Percentiles rank a stretch among this genome's conserved stretches.
Conservation (phyloP, 2,888 invertebrate genomes). For the Bhutanitis thaidina region DNA sequence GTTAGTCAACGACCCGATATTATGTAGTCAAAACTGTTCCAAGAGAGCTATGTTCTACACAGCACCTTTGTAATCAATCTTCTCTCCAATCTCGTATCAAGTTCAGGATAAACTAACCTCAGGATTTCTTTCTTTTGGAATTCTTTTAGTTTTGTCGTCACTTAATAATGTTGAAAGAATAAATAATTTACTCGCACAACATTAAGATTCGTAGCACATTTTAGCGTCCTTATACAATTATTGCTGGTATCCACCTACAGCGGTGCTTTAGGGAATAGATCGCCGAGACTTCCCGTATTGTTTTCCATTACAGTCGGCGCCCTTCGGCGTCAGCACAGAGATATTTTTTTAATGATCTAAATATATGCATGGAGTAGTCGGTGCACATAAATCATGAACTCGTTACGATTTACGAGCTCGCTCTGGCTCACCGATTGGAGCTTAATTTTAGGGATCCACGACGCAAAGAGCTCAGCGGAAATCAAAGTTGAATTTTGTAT, state of each 20-base stretch:
- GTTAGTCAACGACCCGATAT: too few species aligned
- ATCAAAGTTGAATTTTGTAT: too few species aligned
- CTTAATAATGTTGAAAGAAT: too few species aligned
- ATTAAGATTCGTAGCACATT: background rate
- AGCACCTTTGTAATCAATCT: too few species aligned
- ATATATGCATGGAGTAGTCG: conserved; percentile 38
- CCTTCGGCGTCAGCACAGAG: conserved; percentile 27
- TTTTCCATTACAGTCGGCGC: conserved; percentile 27
- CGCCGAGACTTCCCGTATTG: conserved; percentile 22
- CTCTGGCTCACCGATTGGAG: conserved; percentile 61
- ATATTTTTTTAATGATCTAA: conserved; percentile 52
- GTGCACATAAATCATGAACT: conserved; percentile 73
- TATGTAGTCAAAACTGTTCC: too few species aligned
- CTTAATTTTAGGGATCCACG: conserved; percentile 57
- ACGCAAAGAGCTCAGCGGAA: conserved; percentile 46
- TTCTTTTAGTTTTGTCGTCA: too few species aligned
- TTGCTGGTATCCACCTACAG: background rate
- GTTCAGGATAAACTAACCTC: too few species aligned
- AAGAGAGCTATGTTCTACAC: too few species aligned
- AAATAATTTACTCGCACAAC: too few species aligned
- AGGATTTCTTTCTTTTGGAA: too few species aligned
- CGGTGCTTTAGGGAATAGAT: background rate
- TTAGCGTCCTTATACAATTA: background rate
- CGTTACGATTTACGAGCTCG: conserved; percentile 73
- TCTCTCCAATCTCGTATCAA: too few species aligned